Conservation (phyloP, 2,888 invertebrate species). For the Pseudanteris insignis region DNA sequence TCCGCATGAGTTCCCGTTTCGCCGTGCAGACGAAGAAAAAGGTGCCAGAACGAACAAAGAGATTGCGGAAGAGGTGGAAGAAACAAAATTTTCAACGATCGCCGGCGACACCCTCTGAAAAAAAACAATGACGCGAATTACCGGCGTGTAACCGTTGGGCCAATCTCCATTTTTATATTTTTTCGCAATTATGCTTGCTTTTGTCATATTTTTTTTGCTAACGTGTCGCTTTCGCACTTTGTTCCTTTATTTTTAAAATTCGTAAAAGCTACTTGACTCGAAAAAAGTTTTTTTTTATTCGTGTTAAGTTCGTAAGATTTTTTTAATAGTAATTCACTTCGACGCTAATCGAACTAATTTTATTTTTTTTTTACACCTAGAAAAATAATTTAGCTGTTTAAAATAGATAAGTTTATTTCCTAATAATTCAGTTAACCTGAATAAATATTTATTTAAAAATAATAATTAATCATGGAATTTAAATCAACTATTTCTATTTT, state of each 20-base stretch:
- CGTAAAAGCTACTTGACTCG: too few relatives aligned
- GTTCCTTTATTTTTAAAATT: too few relatives aligned
- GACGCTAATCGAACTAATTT: not conserved
- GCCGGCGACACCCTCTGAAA: constrained; percentile 32
- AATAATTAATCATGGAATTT: too few relatives aligned
- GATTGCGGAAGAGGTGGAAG: constrained; percentile 39
- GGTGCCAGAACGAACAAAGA: constrained; percentile 35
- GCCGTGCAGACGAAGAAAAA: constrained; percentile 29
- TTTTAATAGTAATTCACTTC: too few relatives aligned
- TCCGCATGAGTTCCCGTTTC: constrained; percentile 31
- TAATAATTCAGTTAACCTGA: too few relatives aligned
- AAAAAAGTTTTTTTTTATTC: too few relatives aligned
- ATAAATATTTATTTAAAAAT: too few relatives aligned
- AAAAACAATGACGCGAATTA: constrained; percentile 51
- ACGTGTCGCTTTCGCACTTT: constrained; percentile 1
- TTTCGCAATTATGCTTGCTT: constrained; percentile 33
- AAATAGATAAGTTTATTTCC: too few relatives aligned
- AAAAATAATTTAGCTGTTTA: too few relatives aligned
- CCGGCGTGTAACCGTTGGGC: constrained; percentile 40
- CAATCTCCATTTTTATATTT: constrained; percentile 42
- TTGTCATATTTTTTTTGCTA: constrained; percentile 11
- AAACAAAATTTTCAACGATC: constrained; percentile 50
- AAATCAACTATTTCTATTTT: too few relatives aligned
- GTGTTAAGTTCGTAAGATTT: too few relatives aligned
- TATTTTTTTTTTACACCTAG: too few relatives aligned